Conservation (phyloP, 2,888 invertebrate species). For the Scaptomyza tumidula region DNA sequence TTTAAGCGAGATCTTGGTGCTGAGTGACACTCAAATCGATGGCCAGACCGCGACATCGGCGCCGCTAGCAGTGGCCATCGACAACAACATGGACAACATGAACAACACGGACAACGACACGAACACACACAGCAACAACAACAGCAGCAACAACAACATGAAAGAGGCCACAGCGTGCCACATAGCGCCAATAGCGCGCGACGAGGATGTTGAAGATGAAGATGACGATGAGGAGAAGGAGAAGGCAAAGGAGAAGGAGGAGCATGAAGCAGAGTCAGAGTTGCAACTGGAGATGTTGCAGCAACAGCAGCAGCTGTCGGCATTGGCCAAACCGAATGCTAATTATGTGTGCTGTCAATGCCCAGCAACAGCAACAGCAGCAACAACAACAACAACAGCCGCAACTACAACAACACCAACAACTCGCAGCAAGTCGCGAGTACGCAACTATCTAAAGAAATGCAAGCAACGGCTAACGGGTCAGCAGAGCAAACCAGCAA, state of each 20-base stretch:
- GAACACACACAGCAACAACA: conserved; percentile 39
- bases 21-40: conserved; percentile 81
- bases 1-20: conserved; percentile 77
- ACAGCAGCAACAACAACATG: conserved; percentile 36
- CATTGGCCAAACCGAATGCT: conserved; percentile 61
- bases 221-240: conserved; percentile 23
- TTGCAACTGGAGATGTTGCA: conserved; percentile 32
- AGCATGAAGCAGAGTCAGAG: conserved; percentile 25
- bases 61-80: conserved; percentile 61
- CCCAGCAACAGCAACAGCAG: conserved; percentile 38
- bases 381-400: conserved; percentile 23
- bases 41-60: conserved; percentile 51
- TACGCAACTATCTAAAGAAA: conserved; percentile 83
- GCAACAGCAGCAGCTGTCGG: conserved; percentile 33
- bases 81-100: conserved; percentile 64
- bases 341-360: conserved; percentile 78
- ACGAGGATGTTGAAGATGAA: conserved; percentile 65
- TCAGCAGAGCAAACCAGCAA: conserved; percentile 68
- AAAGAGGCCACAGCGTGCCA: conserved; percentile 58
- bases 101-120: conserved; percentile 53
- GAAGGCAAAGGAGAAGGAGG: conserved; percentile 46
- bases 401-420: conserved; percentile 22
- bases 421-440: conserved; percentile 84
- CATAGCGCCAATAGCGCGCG: conserved; percentile 79
- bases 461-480: conserved; percentile 84